A percentile compares a stretch with the other conserved stretches of the same genome.
phyloP scores from a whole-genome alignment of 2,113 vertebrate genomes.

The Thomomys bottae region DNA sequence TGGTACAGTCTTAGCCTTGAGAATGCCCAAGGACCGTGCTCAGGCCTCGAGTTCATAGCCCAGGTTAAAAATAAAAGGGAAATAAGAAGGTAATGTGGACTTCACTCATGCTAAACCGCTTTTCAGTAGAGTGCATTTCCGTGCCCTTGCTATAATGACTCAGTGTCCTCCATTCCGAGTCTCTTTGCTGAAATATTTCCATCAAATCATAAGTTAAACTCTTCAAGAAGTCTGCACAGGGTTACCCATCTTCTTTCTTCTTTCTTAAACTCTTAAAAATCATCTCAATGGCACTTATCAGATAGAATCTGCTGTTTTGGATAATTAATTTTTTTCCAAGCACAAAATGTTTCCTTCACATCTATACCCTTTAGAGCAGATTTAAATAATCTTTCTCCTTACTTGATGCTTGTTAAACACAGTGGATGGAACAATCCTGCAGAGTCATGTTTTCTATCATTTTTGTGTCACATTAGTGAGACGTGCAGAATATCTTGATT shows the following conservation, averaged over 20 bases:
- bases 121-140: not conserved
- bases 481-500: not conserved
- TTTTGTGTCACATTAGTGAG: not conserved
- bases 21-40: no score
- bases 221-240: slow-evolving; percentile 8
- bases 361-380: not conserved
- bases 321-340: slow-evolving; percentile 12
- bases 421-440: not conserved
- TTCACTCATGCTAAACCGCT: not conserved
- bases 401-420: not conserved
- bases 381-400: not conserved
- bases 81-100: slow-evolving; percentile 8
- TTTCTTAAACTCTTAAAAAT: not conserved
- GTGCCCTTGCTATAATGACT: not conserved
- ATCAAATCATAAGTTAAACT: not conserved
- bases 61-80: no score
- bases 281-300: slow-evolving; percentile 5
- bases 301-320: slow-evolving; percentile 16
- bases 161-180: not conserved
- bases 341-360: not conserved
- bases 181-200: not conserved
- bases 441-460: not conserved
- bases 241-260: slow-evolving; percentile 19
- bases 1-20: no score
- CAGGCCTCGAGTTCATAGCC: no score